These are phyloP conservation scores for Heterodera filipjevi DNA, from an alignment of 2,888 invertebrate genomes.

Conservation along the genomic window DNA sequence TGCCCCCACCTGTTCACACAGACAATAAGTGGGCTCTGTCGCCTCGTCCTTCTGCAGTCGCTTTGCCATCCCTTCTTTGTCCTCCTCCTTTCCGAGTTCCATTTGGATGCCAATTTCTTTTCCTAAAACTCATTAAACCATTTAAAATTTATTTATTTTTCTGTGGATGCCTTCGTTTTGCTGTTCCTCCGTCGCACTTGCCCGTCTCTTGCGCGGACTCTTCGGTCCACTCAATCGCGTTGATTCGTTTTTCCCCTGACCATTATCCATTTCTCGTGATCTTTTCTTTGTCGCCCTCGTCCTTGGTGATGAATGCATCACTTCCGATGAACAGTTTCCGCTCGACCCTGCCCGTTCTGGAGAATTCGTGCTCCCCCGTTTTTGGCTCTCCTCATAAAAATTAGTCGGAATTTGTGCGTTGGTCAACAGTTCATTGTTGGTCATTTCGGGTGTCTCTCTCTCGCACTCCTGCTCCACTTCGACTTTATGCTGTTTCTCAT, in stretches of 20 bases:
- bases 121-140: background rate
- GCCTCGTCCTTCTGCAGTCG: background rate
- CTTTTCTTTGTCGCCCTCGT: constrained; percentile 16
- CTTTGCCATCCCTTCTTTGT: background rate
- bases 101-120: background rate
- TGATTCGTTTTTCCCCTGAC: background rate
- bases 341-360: background rate
- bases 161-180: constrained; percentile 4
- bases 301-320: constrained; percentile 19
- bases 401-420: background rate
- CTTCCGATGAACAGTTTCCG: background rate
- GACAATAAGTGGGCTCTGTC: constrained; percentile 24
- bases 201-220: constrained; percentile 17
- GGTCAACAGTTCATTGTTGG: background rate
- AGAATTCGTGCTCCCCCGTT: background rate
- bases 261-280: background rate
- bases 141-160: background rate
- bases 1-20: constrained; percentile 26
- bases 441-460: background rate
- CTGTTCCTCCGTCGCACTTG: background rate
- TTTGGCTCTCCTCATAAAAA: background rate
- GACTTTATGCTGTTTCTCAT: background rate
- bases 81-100: background rate
- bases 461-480: background rate
- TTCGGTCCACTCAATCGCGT: background rate